Base-by-base conservation (phyloP, 2,888 invertebrate species). In the Xestoiulus laeticollis region DNA sequence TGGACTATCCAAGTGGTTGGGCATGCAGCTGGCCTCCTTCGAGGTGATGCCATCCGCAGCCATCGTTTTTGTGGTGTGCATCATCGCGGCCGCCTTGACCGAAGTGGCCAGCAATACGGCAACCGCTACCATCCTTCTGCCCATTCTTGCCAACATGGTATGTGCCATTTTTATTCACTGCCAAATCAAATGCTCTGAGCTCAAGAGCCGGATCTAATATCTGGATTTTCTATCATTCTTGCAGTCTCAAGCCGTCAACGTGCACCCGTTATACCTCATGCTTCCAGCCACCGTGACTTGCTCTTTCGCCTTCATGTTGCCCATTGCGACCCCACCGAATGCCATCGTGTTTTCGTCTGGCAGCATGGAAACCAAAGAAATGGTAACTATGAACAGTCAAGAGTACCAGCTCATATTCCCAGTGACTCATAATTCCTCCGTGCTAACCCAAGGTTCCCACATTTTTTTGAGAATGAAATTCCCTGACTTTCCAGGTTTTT, bases 321-420 rank as follows among this genome's bases (percentile, higher is more conserved):
- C 98, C 0, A 98, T 98, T 19, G 98, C 97, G 85, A 98, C 98
- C 0, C 98, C 98, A 1, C 98, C 98, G 26, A 98, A 98, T 92
- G 98, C 98, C 4, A 96, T 99, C 88, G 97, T 96, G 0, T 96
- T 96, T 26, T 96, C 96, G 0, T 96, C 96, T 16, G 96, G 96
- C 1, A 95, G 95, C 90, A 96, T 97, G 92, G 94, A 94, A 89
- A 96, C 96, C 10, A 94, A 94, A 88, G 96, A 96, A 90, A 96
- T 97, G 95, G 95, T 96, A 90, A 91, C 92, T 44, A 5, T 5
- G 8, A 32, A 22, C 30, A 78, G 14, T 78, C n/a, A n/a, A n/a
- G n/a, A n/a, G n/a, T n/a, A n/a, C n/a, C n/a, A n/a, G n/a, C n/a
- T n/a, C n/a, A n/a, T n/a, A n/a, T n/a, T n/a, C n/a, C n/a, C n/a